Evolutionary conservation across 2,113 vertebrate species (phyloP).

Genomic region (Archilochus colubris): DNA sequence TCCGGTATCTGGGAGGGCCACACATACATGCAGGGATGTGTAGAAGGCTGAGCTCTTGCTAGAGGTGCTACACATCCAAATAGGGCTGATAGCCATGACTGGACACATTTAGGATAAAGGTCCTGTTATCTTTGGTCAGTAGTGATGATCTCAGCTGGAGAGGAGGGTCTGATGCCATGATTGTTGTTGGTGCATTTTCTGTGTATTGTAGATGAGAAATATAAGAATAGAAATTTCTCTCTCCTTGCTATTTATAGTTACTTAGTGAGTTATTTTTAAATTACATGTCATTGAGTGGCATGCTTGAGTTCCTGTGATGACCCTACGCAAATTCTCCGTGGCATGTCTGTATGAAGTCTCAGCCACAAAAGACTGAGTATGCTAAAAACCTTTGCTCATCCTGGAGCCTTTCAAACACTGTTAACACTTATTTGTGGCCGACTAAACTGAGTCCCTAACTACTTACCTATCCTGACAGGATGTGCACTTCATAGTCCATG

Average conservation of each 20-base stretch:
- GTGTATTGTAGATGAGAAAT: not conserved
- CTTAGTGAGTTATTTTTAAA: not conserved
- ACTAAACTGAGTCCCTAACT: not conserved
- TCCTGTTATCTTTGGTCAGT: not conserved
- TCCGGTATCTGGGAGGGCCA: not conserved
- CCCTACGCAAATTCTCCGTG: not conserved
- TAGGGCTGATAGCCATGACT: not conserved
- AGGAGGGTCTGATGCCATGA: not conserved
- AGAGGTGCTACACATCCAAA: not conserved
- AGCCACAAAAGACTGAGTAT: not conserved
- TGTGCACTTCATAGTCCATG: not conserved
- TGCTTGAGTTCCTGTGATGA: not conserved
- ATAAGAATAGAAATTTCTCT: not conserved
- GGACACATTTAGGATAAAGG: not conserved
- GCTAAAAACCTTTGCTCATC: not conserved
- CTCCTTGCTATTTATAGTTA: not conserved
- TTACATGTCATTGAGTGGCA: not conserved
- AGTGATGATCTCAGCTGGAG: not conserved
- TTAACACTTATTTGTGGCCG: not conserved
- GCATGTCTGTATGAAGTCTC: rapidly evolving
- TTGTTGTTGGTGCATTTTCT: not conserved
- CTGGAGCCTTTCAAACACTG: not conserved
- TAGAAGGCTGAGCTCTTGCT: not conserved
- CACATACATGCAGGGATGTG: not conserved
- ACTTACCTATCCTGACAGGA: not conserved